Conservation (phyloP, 2,113 vertebrate genomes). For the Gobiocypris rarus region DNA sequence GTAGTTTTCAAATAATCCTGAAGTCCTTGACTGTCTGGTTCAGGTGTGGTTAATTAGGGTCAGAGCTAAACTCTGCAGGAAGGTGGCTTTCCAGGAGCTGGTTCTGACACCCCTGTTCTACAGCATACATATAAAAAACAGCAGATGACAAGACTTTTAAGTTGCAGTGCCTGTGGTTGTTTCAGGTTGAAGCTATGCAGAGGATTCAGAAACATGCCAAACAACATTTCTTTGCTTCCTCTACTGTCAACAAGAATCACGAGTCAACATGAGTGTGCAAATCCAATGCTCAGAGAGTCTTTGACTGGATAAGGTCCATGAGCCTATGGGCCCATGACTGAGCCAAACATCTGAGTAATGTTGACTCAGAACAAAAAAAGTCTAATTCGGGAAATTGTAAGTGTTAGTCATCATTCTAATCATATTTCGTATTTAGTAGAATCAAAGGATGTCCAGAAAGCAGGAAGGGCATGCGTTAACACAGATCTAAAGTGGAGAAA, state of each 20-base stretch:
- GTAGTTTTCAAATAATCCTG: background rate
- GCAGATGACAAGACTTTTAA: background rate
- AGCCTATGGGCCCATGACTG: conserved; percentile 17
- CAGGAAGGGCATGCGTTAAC: background rate
- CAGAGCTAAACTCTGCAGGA: background rate
- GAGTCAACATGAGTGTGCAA: background rate
- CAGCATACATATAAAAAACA: background rate
- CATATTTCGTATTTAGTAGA: conserved; percentile 23
- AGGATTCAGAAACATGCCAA: conserved; percentile 17
- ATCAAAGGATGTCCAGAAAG: background rate
- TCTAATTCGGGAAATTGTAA: background rate
- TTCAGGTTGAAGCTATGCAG: background rate
- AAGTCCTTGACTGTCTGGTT: background rate
- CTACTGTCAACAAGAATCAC: conserved; percentile 10
- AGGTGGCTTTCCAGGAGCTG: background rate
- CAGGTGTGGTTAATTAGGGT: background rate
- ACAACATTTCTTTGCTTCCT: background rate
- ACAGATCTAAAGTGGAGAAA: background rate
- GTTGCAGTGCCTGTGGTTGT: background rate
- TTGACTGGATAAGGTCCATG: conserved; percentile 11
- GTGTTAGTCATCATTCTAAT: conserved; percentile 22
- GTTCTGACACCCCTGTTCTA: background rate
- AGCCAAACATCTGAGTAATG: conserved; percentile 33
- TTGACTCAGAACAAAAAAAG: background rate
- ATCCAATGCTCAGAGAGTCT: background rate